Conservation (phyloP, 2,797 vertebrate genomes). For the Kryptopterus vitreolus region DNA sequence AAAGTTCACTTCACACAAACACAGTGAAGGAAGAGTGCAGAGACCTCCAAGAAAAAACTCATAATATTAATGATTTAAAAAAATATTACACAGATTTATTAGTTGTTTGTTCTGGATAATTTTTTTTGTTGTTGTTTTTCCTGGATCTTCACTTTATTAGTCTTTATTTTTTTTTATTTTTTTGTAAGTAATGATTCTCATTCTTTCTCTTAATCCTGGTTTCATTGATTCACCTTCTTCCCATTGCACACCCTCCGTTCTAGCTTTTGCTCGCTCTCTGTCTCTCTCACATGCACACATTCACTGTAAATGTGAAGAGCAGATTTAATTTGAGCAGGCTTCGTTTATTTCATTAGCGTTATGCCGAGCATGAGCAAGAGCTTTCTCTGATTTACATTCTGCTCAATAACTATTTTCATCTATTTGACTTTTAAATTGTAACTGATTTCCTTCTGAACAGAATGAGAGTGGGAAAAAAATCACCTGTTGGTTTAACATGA, state of each 20-base stretch:
- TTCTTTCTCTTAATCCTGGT: not conserved
- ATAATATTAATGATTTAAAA: no score
- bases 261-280: no score
- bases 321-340: not conserved
- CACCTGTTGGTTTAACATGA: slow-evolving; percentile 61
- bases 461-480: not conserved
- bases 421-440: slow-evolving; percentile 55
- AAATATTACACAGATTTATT: no score
- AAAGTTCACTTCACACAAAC: not conserved
- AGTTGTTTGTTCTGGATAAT: no score
- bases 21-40: not conserved
- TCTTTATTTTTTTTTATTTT: no score
- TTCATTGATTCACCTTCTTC: no score
- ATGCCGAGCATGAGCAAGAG: not conserved
- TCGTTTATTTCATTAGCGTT: slow-evolving; percentile 8
- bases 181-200: no score
- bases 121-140: no score
- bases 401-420: slow-evolving; percentile 42
- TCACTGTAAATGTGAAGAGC: not conserved
- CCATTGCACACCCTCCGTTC: no score
- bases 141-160: no score
- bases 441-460: slow-evolving; percentile 43
- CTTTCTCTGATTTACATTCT: slow-evolving; percentile 6
- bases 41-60: not conserved
- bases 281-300: not conserved